Evolutionary conservation across 2,113 vertebrate species (phyloP).

Genomic region (Rostratula benghalensis): DNA sequence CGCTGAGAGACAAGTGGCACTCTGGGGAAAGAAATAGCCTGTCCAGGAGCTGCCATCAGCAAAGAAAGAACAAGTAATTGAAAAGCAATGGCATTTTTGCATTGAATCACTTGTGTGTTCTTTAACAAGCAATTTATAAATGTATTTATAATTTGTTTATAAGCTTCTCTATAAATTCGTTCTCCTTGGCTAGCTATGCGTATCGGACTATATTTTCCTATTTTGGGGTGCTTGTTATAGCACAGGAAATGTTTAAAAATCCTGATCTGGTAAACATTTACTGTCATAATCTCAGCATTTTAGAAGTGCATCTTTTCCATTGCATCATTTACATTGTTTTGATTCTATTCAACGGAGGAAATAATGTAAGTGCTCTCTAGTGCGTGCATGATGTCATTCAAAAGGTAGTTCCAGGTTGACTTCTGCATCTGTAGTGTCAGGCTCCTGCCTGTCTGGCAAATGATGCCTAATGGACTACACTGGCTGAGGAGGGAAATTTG

Average conservation of each 20-base stretch:
- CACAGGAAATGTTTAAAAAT: not conserved
- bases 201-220: not conserved
- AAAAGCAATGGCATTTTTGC: not conserved
- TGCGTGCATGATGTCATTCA: rapidly evolving
- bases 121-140: not conserved
- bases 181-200: not conserved
- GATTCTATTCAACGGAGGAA: not conserved
- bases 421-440: not conserved
- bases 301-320: not conserved
- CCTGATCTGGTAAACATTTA: not conserved
- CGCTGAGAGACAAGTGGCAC: not conserved
- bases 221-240: not conserved
- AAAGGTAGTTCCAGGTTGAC: not conserved
- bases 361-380: not conserved
- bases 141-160: not conserved
- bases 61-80: not conserved
- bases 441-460: not conserved
- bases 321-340: not conserved
- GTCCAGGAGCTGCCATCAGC: not conserved
- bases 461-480: not conserved
- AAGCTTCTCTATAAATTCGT: not conserved
- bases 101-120: not conserved
- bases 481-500: not conserved
- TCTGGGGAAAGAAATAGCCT: not conserved
- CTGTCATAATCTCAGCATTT: not conserved